phyloP scores from a whole-genome alignment of 2,113 vertebrate species.

The Connochaetes taurinus region DNA sequence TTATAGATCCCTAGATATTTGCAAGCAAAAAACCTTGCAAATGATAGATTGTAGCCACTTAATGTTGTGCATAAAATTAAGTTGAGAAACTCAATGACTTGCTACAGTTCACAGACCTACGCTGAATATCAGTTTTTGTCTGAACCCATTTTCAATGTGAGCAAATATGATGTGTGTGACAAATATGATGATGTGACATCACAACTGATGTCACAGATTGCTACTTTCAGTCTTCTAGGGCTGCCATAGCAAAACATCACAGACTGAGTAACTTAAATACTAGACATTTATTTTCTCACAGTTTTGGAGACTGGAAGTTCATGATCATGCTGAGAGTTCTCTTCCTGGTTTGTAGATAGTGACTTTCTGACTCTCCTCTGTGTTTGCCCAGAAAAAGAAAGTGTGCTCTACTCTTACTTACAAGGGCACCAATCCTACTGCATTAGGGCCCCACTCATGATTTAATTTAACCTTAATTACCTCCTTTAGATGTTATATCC shows the following conservation, averaged over 20 bases:
- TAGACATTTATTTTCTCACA: not conserved
- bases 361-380: not conserved
- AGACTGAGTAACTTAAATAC: not conserved
- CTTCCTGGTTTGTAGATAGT: not conserved
- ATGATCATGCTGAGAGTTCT: not conserved
- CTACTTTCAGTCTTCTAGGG: not conserved
- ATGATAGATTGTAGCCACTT: not conserved
- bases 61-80: not conserved
- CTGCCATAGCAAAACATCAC: not conserved
- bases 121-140: not conserved
- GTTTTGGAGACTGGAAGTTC: not conserved
- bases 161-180: not conserved
- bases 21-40: not conserved
- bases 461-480: not conserved
- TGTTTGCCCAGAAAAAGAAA: not conserved
- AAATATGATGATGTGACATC: not conserved
- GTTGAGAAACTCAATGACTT: not conserved
- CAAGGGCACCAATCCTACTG: not conserved
- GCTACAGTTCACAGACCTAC: not conserved
- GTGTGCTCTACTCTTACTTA: not conserved
- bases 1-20: not conserved
- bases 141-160: not conserved
- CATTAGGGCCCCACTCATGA: not conserved
- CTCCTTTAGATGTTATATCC: not conserved
- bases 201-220: not conserved